Percentiles rank a stretch among this genome's conserved stretches.
These are phyloP conservation scores for Callyntrura sp. DNA, from an alignment of 2,888 invertebrate species.

Conservation along the genomic window DNA sequence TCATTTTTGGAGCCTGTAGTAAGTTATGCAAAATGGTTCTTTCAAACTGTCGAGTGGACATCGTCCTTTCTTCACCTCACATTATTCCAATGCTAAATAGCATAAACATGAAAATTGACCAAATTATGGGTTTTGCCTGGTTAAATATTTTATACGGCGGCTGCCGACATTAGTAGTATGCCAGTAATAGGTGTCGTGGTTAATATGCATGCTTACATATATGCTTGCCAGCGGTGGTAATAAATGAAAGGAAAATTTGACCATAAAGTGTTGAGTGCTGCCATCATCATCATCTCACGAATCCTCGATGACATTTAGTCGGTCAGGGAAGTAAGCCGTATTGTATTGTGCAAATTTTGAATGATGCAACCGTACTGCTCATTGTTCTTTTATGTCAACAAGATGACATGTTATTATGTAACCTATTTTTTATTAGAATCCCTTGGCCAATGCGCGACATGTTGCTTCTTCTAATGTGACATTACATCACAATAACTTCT, in stretches of 20 bases:
- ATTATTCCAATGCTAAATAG: slow-evolving; percentile 24
- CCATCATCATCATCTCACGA: not conserved
- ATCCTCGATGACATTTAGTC: slow-evolving; percentile 6
- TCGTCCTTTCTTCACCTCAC: slow-evolving; percentile 63
- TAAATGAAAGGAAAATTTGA: not conserved
- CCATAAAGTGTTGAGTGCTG: slow-evolving; percentile 21
- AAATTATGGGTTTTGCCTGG: not conserved
- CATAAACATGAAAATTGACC: not conserved
- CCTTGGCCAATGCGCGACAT: slow-evolving; percentile 1
- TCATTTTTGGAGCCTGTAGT: slow-evolving; percentile 28
- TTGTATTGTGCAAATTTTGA: not conserved
- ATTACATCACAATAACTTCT: not conserved
- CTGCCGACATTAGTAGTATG: not conserved
- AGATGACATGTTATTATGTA: not conserved
- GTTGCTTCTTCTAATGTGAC: slow-evolving; percentile 8
- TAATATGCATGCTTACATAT: too few species aligned
- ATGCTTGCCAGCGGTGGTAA: too few species aligned
- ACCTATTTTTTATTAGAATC: not conserved
- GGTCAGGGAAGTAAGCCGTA: not conserved
- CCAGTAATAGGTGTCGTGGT: too few species aligned
- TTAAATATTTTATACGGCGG: not conserved
- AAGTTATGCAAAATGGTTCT: too few species aligned
- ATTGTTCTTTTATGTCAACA: not conserved
- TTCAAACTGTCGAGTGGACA: slow-evolving; percentile 49
- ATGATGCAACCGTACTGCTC: not conserved